A percentile compares a stretch with the other conserved stretches of the same genome.
These are phyloP conservation scores for Phenganax subtilis DNA, from an alignment of 92 coral and sea anemone species.

Conservation along the genomic window DNA sequence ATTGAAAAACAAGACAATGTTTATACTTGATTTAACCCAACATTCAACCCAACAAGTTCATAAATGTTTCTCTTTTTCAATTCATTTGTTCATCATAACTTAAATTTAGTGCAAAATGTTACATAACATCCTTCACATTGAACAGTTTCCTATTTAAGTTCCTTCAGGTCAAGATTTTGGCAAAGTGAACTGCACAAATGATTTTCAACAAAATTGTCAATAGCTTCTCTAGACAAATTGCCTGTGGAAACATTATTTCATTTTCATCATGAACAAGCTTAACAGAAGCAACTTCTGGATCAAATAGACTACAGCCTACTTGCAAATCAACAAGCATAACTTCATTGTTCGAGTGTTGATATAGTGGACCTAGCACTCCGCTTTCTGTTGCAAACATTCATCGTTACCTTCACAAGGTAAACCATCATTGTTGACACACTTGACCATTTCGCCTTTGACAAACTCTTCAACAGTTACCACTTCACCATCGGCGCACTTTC, in stretches of 20 bases:
- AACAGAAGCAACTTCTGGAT: constrained; percentile 46
- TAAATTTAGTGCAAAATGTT: no score
- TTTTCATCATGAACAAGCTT: constrained; percentile 21
- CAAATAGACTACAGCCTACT: constrained; percentile 40
- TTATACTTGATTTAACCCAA: no score
- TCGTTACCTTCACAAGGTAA: constrained; percentile 30
- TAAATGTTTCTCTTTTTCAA: no score
- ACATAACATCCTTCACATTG: no score
- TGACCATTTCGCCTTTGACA: constrained; percentile 34
- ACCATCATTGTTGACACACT: constrained; percentile 43
- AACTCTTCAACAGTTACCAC: constrained; percentile 43
- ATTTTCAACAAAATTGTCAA: constrained; percentile 38
- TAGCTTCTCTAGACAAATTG: constrained; percentile 46
- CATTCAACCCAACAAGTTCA: no score
- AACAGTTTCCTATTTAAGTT: no score
- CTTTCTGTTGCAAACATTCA: constrained; percentile 22
- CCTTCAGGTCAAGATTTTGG: constrained; percentile 14
- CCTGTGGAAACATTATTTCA: constrained; percentile 47
- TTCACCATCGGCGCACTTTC: constrained; percentile 26
- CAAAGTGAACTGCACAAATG: constrained; percentile 50
- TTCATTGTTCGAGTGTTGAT: constrained; percentile 43
- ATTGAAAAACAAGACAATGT: no score
- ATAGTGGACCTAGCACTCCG: constrained; percentile 54
- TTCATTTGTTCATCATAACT: no score
- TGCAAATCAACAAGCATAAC: constrained; percentile 52